Conservation (phyloP, 2,888 invertebrate genomes). For the Zygothrica quintamaculata region DNA sequence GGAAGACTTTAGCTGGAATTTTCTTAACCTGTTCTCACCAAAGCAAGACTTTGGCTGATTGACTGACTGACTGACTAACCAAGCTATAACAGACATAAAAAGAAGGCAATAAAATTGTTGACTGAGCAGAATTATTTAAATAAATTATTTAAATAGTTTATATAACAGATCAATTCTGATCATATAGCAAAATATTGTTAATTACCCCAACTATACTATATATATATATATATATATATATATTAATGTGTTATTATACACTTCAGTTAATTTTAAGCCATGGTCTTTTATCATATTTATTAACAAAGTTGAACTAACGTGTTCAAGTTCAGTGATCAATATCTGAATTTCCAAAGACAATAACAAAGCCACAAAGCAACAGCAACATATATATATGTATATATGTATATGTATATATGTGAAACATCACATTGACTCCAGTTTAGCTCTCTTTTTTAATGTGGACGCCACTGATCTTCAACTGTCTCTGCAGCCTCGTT, state of each 20-base stretch:
- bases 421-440: slow-evolving; percentile 5
- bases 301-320: not conserved
- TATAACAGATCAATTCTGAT: too few species aligned
- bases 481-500: slow-evolving; percentile 60
- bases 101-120: slow-evolving; percentile 7
- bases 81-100: slow-evolving; percentile 22
- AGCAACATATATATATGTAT: too few species aligned
- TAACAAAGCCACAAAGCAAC: too few species aligned
- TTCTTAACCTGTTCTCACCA: slow-evolving; percentile 30
- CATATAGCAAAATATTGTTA: too few species aligned
- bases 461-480: slow-evolving; percentile 12
- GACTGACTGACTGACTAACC: slow-evolving; percentile 62
- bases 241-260: too few species aligned
- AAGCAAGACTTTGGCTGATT: slow-evolving; percentile 13
- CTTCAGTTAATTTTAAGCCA: too few species aligned
- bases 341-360: slow-evolving; percentile 11
- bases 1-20: slow-evolving; percentile 23
- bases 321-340: not conserved
- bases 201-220: too few species aligned
- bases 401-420: too few species aligned
- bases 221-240: not conserved
- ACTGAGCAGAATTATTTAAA: slow-evolving; percentile 20
- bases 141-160: slow-evolving; percentile 10
- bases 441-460: slow-evolving; percentile 2
- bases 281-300: too few species aligned